Evolutionary conservation across 2,888 invertebrate species (phyloP), one percentile per base, ranked within the genome.

Genomic region (Coelinius sp.): DNA sequence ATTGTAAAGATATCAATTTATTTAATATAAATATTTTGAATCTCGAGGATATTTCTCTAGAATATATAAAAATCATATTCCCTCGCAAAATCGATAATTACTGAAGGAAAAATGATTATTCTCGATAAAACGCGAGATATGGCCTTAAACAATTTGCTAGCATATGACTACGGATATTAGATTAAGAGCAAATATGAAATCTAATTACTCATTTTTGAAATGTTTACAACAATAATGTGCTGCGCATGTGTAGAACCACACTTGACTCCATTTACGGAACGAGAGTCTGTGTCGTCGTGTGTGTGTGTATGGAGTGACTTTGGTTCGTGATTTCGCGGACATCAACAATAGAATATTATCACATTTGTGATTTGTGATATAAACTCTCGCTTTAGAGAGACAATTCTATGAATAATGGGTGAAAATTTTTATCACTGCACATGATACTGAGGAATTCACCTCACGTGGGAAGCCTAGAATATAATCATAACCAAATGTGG

Each of bases 401-500:
- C 2, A 41, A 41, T 5, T 41, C 41, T 12, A 12, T 24, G 12
- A 24, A 25, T 12, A 53, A 25, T 24, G 22, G 20, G 14, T 53
- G 25, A 53, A 53, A 24, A 49, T 8, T 24, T 12, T n/a, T 5
- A 2, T 22, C 22, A 25, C 52, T 24, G 20, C 12, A 53, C n/a
- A 25, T 25, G 24, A 41, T 12, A 41, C n/a, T n/a, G 24, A 52
- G n/a, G 6, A 53, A 25, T 52, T 52, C 24, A 53, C 14, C n/a
- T 10, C 6, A 10, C 4, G 14, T n/a, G 27, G 25, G 6, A 49
- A 7, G 3, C 25, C 53, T 7, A n/a, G 6, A 12, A 2, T 25
- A 53, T 53, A 25, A 44, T 22, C 27, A 64, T n/a, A 64, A 64
- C 24, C 41, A 64, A 64, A 44, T 41, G 38, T 38, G 41, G 25